phyloP scores from a whole-genome alignment of 1,140 invertebrate species.

The Diorhabda carinulata region DNA sequence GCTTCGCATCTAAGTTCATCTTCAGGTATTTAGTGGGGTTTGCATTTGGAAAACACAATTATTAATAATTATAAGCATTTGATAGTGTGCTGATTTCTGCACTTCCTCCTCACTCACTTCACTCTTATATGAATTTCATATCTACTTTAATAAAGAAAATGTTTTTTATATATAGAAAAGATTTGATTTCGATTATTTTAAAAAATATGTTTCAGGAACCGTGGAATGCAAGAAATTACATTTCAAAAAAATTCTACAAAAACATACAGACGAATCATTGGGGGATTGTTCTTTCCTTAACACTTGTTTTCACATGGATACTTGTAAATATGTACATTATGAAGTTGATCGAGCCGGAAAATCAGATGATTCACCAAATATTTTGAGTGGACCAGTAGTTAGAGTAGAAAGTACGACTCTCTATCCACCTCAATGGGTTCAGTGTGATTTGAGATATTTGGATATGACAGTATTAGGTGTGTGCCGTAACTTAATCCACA shows the following conservation, averaged over 20 bases:
- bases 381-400: constrained; percentile 30
- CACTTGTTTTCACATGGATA: constrained; percentile 99
- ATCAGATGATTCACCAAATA: constrained; percentile 30
- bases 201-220: constrained; percentile 18
- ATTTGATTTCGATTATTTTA: too few relatives aligned
- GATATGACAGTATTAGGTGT: constrained; percentile 91
- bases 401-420: constrained; percentile 61
- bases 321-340: constrained; percentile 96
- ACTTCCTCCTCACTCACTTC: too few relatives aligned
- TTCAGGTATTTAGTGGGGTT: too few relatives aligned
- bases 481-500: background rate
- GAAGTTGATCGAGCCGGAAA: constrained; percentile 69
- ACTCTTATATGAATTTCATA: too few relatives aligned
- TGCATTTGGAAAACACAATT: too few relatives aligned
- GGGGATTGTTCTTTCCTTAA: constrained; percentile 98
- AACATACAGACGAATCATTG: constrained; percentile 92
- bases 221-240: constrained; percentile 83
- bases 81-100: too few relatives aligned
- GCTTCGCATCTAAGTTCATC: too few relatives aligned
- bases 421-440: constrained; percentile 92
- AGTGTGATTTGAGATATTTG: constrained; percentile 91
- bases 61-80: too few relatives aligned
- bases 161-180: too few relatives aligned
- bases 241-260: constrained; percentile 96
- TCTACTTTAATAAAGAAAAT: too few relatives aligned